Evolutionary conservation across 2,888 invertebrate genomes (phyloP), one percentile per base, ranked within the genome.

Genomic region (Leptopilina myrica): DNA sequence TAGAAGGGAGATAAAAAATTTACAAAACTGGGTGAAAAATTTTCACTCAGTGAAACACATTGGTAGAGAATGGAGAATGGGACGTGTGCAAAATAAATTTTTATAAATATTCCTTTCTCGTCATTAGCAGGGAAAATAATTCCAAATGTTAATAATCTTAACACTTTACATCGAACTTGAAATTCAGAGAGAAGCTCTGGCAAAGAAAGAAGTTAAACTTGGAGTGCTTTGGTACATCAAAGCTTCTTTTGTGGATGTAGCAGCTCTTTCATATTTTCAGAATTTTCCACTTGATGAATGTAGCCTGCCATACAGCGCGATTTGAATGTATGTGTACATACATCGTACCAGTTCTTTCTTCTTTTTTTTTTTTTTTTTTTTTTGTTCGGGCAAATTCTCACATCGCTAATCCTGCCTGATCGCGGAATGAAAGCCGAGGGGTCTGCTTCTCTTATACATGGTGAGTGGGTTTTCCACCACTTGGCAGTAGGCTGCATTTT

Each of bases 271-370:
- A 56, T 73, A 56, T 73, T 56, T 56, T n/a, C 40, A 56, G 73
- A 73, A 73, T 73, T 73, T 73, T 56, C 73, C 73, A 73, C 73
- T 73, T 73, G 73, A 73, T 73, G 73, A 73, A 73, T 73, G 56
- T 73, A 73, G 56, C 73, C 73, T 26, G 33, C 26, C 26, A 56
- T 73, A 56, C 49, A 69, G 56, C 14, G n/a, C 40, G 8, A n/a
- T 53, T 26, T 7, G 49, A 33, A 73, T 73, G 56, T 56, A 62
- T 62, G 15, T 9, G 9, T 20, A 9, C n/a, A 15, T 20, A 62
- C 62, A 15, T 15, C 15, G 15, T 9, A 20, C 62, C 20, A 9
- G 15, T 62, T 62, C 20, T 62, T n/a, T 11, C 33, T 56, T 14
- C 49, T 73, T n/a, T 53, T 26, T 69, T 69, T n/a, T 73, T 69